phyloP scores from a whole-genome alignment of 2,113 vertebrate species.

The Pogona vitticeps region DNA sequence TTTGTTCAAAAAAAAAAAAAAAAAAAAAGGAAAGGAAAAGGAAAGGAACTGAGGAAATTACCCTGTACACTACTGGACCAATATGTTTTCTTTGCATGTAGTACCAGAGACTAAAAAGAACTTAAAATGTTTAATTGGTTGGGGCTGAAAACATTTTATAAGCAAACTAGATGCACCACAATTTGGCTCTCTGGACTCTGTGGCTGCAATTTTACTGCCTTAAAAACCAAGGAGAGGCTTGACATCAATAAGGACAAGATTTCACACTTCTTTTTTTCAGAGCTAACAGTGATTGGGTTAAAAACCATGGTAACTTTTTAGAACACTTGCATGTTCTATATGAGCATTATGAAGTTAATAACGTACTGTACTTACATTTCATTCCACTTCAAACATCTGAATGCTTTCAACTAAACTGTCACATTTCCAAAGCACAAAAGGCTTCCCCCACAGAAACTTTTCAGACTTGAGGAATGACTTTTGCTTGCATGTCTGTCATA shows the following conservation, averaged over 20 bases:
- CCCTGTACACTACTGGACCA: not conserved
- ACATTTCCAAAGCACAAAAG: not conserved
- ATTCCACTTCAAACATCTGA: slow-evolving; percentile 26
- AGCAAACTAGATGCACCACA: slow-evolving; percentile 61
- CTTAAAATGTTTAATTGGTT: no score
- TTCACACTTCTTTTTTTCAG: not conserved
- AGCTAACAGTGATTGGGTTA: slow-evolving; percentile 63
- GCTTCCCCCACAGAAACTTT: not conserved
- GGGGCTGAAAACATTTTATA: slow-evolving; percentile 14
- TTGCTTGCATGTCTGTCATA: not conserved
- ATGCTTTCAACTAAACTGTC: slow-evolving; percentile 6
- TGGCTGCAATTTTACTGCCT: slow-evolving; percentile 66
- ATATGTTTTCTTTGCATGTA: not conserved
- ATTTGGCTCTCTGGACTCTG: slow-evolving; percentile 44
- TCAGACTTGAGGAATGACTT: not conserved
- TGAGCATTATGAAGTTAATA: slow-evolving; percentile 53
- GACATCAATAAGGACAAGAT: slow-evolving; percentile 60
- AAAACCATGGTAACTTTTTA: slow-evolving; percentile 60
- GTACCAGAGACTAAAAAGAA: not conserved
- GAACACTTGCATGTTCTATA: slow-evolving; percentile 54
- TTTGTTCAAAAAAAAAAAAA: not conserved
- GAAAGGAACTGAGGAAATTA: not conserved
- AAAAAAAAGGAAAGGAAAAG: no score
- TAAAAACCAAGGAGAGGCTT: slow-evolving; percentile 59
- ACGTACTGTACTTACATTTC: slow-evolving; percentile 9